Base-by-base conservation (phyloP, 2,888 invertebrate species). In the Sarcophaga caerulescens region DNA sequence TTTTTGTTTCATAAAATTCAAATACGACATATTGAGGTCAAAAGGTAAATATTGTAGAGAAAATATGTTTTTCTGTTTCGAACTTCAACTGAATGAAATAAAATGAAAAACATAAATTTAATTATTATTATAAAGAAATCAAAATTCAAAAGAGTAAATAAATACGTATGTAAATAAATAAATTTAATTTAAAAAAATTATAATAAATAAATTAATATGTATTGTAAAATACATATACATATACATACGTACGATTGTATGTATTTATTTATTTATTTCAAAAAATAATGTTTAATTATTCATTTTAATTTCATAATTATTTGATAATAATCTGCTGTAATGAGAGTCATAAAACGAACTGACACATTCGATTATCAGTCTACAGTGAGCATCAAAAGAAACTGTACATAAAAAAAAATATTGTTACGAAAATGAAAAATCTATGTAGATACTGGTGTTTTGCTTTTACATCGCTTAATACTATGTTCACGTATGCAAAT, bases 1-100 rank as follows among this genome's bases (percentile, higher is more conserved):
- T 1, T 35, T 6, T 35, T 35, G 35, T 35, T 44, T 17, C 17
- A 66, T n/a, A 66, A 66, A 68, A 62, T 21, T 47, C 60, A 8
- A 45, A 59, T 60, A 59, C 5, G 8, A n/a, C 25, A 19, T 69
- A 71, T 75, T 81, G 81, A 70, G 85, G 75, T 81, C 74, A 75
- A 81, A 79, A 78, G 69, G 73, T 78, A 85, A 81, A 85, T 85
- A 84, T 35, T 35, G 8, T 35, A 8, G 35, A 35, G 35, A 10
- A 35, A 35, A 35, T 10, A 35, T 35, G 10, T 10, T 35, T 35
- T 35, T 25, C 4, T 35, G 6, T 35, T 0, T 35, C 35, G 35
- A 35, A 35, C 35, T 35, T 6, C 35, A 35, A 35, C 1, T 0
- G 35, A 35, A 35, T 35, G 35, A 35, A 35, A 35, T 35, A 10